phyloP scores from a whole-genome alignment of 2,113 vertebrate species.

The Malaclemys terrapin region DNA sequence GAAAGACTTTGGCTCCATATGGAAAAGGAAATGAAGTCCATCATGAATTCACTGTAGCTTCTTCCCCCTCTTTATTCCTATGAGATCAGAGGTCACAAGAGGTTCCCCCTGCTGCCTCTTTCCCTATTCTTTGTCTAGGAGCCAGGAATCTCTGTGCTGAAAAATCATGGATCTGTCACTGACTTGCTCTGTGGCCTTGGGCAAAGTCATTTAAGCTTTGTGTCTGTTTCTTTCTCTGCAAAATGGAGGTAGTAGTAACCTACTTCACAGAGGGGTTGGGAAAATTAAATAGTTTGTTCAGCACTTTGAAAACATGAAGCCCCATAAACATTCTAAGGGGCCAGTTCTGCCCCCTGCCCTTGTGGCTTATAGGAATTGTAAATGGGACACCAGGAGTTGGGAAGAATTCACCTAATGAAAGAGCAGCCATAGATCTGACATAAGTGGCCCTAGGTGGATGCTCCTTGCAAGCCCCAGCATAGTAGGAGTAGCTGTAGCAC shows the following conservation, averaged over 20 bases:
- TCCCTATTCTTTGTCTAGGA: not conserved
- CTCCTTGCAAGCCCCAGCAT: rapidly evolving
- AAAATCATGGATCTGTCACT: not conserved
- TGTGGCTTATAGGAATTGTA: not conserved
- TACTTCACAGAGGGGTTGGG: not conserved
- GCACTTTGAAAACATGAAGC: not conserved
- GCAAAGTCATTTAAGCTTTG: not conserved
- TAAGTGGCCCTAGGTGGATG: rapidly evolving
- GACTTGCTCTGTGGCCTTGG: not conserved
- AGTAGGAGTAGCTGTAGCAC: not conserved
- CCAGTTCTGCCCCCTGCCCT: not conserved
- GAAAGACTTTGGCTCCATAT: not conserved
- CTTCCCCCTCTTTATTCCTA: not conserved
- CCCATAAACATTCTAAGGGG: not conserved
- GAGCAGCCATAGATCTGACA: not conserved
- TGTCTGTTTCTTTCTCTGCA: not conserved
- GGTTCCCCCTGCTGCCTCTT: not conserved
- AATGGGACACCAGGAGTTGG: not conserved
- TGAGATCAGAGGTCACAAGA: not conserved
- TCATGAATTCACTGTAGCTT: not conserved
- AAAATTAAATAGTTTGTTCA: not conserved
- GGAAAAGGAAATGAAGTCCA: not conserved
- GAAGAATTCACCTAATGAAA: not conserved
- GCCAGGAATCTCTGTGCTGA: not conserved
- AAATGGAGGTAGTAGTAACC: not conserved